Conservation (phyloP, 2,888 invertebrate genomes). For the Orgyia antiqua region DNA sequence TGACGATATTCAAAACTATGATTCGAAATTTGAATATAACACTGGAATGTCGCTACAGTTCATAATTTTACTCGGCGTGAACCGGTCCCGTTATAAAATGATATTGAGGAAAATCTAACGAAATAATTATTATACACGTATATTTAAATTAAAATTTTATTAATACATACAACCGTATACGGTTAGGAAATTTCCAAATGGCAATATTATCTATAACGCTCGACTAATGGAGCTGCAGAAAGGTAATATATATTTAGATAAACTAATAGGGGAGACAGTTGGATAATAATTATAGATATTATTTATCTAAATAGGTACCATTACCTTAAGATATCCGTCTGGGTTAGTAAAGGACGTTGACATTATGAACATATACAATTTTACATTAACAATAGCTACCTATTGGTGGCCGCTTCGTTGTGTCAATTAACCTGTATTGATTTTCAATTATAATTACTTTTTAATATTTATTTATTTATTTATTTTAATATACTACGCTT, state of each 20-base stretch:
- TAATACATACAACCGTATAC: slow-evolving; percentile 20
- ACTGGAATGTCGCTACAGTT: slow-evolving; percentile 19
- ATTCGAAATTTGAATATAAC: slow-evolving; percentile 34
- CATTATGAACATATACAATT: slow-evolving; percentile 1
- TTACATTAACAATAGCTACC: too few species aligned
- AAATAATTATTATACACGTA: too few species aligned
- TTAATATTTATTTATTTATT: too few species aligned
- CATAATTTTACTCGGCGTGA: slow-evolving; percentile 11
- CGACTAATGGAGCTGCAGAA: slow-evolving; percentile 46
- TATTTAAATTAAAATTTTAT: slow-evolving; percentile 37
- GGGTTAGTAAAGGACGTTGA: neutral
- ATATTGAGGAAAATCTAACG: too few species aligned
- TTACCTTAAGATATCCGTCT: slow-evolving; percentile 8
- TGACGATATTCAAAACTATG: slow-evolving; percentile 18
- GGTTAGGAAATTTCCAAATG: slow-evolving; percentile 59
- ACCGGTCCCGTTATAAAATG: slow-evolving; percentile 34
- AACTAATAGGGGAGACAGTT: slow-evolving; percentile 57
- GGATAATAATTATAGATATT: slow-evolving; percentile 42
- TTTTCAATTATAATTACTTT: too few species aligned
- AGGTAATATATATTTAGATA: slow-evolving; percentile 42
- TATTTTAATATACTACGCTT: too few species aligned
- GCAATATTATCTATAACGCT: slow-evolving; percentile 47
- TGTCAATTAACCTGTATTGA: too few species aligned
- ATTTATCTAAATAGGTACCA: slow-evolving; percentile 23
- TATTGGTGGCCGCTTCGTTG: too few species aligned